Evolutionary conservation across 2,113 vertebrate species (phyloP), one percentile per base, ranked within the genome.

Genomic region (Hucho hucho): DNA sequence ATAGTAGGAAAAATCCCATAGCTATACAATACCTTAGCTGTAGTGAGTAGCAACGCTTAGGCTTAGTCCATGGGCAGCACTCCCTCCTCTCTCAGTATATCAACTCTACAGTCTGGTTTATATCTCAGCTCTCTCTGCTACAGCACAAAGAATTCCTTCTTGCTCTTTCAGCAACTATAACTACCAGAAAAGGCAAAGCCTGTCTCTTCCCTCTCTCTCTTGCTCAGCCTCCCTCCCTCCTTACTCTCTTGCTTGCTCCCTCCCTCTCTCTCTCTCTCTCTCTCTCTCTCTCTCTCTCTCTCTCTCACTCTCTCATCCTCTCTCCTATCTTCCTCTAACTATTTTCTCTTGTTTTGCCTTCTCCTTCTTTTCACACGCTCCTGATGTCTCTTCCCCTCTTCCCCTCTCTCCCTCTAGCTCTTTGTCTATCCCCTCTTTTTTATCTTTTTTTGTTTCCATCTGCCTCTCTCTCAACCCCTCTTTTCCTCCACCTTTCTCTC

Each of bases 191-290:
- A 43, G 37, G 37, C 37, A 43, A 43, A 85, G 87, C 82, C 87
- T 90, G 76, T 87, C 81, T 86, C 81, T 81, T 47, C 59, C 73
- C 25, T 37, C 46, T 28, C 69, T 70, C 69, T 59, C 64, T 58
- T 61, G 49, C 20, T 24, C 70, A 66, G 68, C 76, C 74, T 82
- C 71, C 28, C 81, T 76, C 64, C 18, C 63, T 56, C 22, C 22
- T 67, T 69, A 65, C 72, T 56, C 46, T 63, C 28, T 64, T 70
- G 64, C 26, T n/a, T 26, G 56, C 70, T 75, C 61, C 66, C 82
- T 83, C 82, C 80, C 79, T 86, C 82, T 87, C 90, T 90, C 91
- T 91, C 90, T 93, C 88, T 92, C 89, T 90, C 93, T 43, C 2
- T 37, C 37, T 37, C 70, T 64, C 89, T 92, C 89, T 74, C 76